These are phyloP conservation scores for Eptatretus burgeri DNA, from an alignment of 2,113 vertebrate species.

Conservation along the genomic window DNA sequence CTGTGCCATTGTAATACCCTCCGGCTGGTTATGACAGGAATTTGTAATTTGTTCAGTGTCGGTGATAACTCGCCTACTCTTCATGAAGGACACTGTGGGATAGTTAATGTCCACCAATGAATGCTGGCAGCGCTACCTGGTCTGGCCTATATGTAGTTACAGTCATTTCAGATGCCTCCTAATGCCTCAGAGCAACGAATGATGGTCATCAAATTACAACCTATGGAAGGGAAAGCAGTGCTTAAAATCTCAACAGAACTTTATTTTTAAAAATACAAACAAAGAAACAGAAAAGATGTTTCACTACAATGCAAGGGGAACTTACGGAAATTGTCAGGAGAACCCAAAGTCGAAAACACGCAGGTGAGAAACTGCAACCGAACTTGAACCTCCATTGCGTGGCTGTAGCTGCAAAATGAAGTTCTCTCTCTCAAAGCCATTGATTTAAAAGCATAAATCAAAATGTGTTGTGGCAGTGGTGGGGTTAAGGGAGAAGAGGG, in stretches of 20 bases:
- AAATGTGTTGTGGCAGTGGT: background rate
- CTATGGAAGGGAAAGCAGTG: background rate
- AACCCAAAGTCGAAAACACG: conserved; percentile 88
- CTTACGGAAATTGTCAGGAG: conserved; percentile 96
- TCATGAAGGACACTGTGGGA: no score
- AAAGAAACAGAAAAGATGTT: no score
- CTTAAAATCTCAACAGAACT: no score
- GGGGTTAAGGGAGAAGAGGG: background rate
- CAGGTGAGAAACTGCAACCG: conserved; percentile 90
- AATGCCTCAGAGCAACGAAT: background rate
- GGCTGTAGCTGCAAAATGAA: conserved; percentile 39
- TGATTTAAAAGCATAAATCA: background rate
- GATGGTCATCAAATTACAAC: background rate
- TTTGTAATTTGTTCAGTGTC: no score
- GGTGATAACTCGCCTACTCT: no score
- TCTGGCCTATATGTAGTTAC: background rate
- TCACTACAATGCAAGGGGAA: conserved; percentile 7
- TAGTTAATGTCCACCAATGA: no score
- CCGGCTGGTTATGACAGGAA: no score
- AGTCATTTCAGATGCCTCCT: background rate
- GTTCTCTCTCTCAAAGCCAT: background rate
- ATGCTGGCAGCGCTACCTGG: no score
- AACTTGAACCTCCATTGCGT: conserved; percentile 91
- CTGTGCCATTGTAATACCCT: no score
- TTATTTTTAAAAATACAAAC: no score